Conservation (phyloP, 2,888 invertebrate genomes). For the Platycheirus rosarum region DNA sequence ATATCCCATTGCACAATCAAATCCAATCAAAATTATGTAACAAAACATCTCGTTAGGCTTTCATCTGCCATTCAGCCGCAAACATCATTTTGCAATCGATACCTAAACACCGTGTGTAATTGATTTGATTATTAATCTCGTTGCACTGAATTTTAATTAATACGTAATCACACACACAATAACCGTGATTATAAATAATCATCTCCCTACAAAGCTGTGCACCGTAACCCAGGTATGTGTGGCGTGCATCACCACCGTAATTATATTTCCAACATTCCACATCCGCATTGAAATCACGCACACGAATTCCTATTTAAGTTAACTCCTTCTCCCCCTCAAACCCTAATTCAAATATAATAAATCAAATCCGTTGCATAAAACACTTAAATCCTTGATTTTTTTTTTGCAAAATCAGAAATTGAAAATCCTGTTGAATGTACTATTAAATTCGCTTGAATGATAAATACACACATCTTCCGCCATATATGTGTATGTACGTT, state of each 20-base stretch:
- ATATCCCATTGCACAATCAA: not conserved
- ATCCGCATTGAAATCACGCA: conserved; percentile 56
- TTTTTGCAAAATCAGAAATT: conserved; percentile 41
- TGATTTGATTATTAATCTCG: conserved; percentile 70
- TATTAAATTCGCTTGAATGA: conserved; percentile 60
- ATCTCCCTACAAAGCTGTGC: not conserved
- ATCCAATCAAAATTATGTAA: not conserved
- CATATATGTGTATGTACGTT: no score
- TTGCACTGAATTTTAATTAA: conserved; percentile 72
- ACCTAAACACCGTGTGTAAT: conserved; percentile 70
- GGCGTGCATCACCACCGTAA: conserved; percentile 30
- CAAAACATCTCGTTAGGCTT: conserved; percentile 18
- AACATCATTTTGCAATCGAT: conserved; percentile 68
- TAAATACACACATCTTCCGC: conserved; percentile 22
- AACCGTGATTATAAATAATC: conserved; percentile 70
- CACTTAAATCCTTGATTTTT: conserved; percentile 57
- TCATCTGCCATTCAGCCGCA: conserved; percentile 47
- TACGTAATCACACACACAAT: conserved; percentile 65
- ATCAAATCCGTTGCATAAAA: conserved; percentile 61
- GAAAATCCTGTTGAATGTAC: conserved; percentile 69
- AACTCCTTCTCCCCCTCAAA: not conserved
- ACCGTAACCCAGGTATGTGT: conserved; percentile 3
- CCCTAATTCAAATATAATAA: conserved; percentile 48
- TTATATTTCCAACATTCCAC: conserved; percentile 57
- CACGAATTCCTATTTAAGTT: conserved; percentile 47